phyloP scores from a whole-genome alignment of 2,113 vertebrate genomes.

The Muscicapa adusta region DNA sequence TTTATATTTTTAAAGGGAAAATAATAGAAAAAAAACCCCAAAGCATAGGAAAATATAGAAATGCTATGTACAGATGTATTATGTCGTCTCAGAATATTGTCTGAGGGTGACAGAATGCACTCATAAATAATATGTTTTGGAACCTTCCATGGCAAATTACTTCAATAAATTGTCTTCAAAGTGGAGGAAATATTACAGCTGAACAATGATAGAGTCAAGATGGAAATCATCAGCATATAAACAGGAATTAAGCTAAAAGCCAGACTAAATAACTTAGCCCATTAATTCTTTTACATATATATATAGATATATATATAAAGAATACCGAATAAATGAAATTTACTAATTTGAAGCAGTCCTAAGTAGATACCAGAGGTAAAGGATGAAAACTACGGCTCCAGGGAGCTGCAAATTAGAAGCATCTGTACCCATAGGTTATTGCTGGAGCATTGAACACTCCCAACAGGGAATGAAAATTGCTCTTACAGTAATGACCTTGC shows the following conservation, averaged over 20 bases:
- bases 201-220: background rate
- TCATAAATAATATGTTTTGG: slow-evolving; percentile 4
- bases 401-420: background rate
- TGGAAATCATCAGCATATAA: background rate
- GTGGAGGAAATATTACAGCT: background rate
- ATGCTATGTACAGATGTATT: background rate
- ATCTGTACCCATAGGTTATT: background rate
- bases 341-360: background rate
- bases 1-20: background rate
- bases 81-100: background rate
- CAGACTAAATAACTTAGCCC: background rate
- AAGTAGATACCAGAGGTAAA: background rate
- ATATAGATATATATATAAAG: background rate
- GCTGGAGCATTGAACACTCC: background rate
- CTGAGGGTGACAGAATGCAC: background rate
- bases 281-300: background rate
- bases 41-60: background rate
- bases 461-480: background rate
- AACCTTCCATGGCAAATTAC: background rate
- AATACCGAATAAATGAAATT: background rate
- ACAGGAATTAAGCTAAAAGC: background rate
- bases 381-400: background rate
- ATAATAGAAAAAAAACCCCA: background rate
- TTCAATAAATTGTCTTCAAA: background rate
- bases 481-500: background rate